Conservation (phyloP, 2,797 vertebrate species). For the Anabas testudineus region DNA sequence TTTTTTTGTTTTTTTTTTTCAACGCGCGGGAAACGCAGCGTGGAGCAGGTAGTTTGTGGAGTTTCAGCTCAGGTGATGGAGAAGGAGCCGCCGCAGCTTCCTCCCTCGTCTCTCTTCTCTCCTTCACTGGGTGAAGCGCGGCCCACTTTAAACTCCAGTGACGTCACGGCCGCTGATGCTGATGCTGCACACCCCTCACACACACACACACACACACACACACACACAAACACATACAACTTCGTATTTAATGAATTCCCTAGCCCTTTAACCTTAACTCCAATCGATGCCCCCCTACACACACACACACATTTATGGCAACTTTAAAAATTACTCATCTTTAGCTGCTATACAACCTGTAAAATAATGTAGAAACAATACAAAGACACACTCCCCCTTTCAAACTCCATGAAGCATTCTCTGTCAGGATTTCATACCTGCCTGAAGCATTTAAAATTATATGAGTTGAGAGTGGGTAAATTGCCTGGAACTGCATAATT, state of each 20-base stretch:
- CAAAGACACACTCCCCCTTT: background rate
- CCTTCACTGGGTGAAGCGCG: conserved; percentile 79
- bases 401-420: background rate
- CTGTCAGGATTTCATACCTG: conserved; percentile 27
- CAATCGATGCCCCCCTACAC: too few species aligned
- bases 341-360: conserved; percentile 1
- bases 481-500: conserved; percentile 69
- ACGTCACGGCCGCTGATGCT: conserved; percentile 80
- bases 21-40: conserved; percentile 5
- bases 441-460: conserved; percentile 38
- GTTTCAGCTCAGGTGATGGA: conserved; percentile 48
- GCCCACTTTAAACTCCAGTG: conserved; percentile 88
- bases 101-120: conserved; percentile 59
- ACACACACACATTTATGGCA: too few species aligned
- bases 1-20: too few species aligned
- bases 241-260: too few species aligned
- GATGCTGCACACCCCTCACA: conserved; percentile 21
- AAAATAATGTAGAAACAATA: background rate
- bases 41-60: conserved; percentile 27
- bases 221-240: background rate
- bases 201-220: background rate
- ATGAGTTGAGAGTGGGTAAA: conserved; percentile 50
- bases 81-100: conserved; percentile 31
- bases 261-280: too few species aligned
- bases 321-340: too few species aligned